phyloP scores from a whole-genome alignment of 2,797 vertebrate species.

The Poeciliopsis presidionis region DNA sequence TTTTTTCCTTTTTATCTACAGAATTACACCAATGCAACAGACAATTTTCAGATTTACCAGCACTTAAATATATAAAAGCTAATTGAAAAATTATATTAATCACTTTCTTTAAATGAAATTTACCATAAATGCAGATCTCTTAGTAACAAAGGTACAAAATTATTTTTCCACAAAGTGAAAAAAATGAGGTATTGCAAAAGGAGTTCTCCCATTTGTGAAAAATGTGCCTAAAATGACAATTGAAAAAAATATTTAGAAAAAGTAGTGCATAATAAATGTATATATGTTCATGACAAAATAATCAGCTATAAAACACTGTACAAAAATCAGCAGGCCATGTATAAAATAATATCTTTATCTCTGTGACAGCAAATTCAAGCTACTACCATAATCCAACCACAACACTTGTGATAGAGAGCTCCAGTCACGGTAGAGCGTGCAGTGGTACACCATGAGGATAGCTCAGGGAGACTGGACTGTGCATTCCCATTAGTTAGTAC shows the following conservation, averaged over 20 bases:
- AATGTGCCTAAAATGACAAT: slow-evolving; percentile 99
- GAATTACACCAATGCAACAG: slow-evolving; percentile 95
- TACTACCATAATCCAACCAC: slow-evolving; percentile 90
- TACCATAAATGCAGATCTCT: slow-evolving; percentile 99
- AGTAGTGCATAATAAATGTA: slow-evolving; percentile 99
- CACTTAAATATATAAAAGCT: slow-evolving; percentile 99
- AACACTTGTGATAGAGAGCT: slow-evolving; percentile 90
- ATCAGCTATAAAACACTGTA: slow-evolving; percentile 99
- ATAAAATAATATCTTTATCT: slow-evolving; percentile 98
- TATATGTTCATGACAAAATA: slow-evolving; percentile 99
- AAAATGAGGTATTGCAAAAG: slow-evolving; percentile 99
- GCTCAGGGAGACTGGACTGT: slow-evolving; percentile 83
- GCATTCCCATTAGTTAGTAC: slow-evolving; percentile 91
- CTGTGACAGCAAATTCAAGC: slow-evolving; percentile 99
- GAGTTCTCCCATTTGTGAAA: slow-evolving; percentile 99
- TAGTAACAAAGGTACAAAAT: slow-evolving; percentile 99
- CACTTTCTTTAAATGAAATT: slow-evolving; percentile 97
- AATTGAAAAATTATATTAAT: slow-evolving; percentile 99
- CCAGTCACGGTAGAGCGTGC: slow-evolving; percentile 92
- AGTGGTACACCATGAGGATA: slow-evolving; percentile 95
- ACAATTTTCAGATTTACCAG: slow-evolving; percentile 94
- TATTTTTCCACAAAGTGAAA: slow-evolving; percentile 99
- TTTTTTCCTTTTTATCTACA: slow-evolving; percentile 88
- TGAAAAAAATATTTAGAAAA: slow-evolving; percentile 99
- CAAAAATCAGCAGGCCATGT: slow-evolving; percentile 99